phyloP scores from a whole-genome alignment of 1,140 invertebrate genomes.

The Papilio glaucus region DNA sequence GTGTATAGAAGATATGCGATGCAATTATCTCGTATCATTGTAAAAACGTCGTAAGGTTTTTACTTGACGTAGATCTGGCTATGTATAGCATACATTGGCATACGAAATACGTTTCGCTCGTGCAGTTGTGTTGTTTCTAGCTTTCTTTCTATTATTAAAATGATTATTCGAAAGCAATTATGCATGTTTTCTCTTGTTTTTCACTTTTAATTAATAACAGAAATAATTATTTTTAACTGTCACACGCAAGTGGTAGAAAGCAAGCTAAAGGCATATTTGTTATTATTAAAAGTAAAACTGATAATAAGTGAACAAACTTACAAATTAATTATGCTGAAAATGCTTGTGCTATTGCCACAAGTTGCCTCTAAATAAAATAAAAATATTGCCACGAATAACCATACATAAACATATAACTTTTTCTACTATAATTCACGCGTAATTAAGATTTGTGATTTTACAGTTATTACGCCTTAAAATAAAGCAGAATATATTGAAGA shows the following conservation, averaged over 20 bases:
- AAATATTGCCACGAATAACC: neutral
- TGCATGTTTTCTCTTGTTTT: neutral
- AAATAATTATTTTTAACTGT: neutral
- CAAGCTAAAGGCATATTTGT: too few species aligned
- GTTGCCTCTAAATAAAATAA: neutral
- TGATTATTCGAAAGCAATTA: neutral
- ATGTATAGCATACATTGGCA: neutral
- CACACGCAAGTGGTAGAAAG: neutral
- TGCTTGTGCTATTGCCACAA: neutral
- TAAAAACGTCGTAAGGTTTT: neutral
- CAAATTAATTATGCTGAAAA: neutral
- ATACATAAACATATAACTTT: neutral
- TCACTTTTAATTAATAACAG: neutral
- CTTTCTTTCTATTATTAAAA: conserved; percentile 2
- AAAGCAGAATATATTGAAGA: neutral
- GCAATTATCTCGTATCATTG: conserved; percentile 3
- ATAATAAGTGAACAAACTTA: too few species aligned
- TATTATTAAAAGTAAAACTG: too few species aligned
- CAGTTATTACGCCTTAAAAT: neutral
- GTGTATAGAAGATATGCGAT: neutral
- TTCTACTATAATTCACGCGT: neutral
- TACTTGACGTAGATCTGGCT: neutral
- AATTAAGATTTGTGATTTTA: neutral
- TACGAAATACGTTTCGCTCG: neutral
- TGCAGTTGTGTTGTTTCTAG: neutral